These are phyloP conservation scores for Prionace glauca DNA, from an alignment of 2,797 vertebrate species.

Conservation along the genomic window DNA sequence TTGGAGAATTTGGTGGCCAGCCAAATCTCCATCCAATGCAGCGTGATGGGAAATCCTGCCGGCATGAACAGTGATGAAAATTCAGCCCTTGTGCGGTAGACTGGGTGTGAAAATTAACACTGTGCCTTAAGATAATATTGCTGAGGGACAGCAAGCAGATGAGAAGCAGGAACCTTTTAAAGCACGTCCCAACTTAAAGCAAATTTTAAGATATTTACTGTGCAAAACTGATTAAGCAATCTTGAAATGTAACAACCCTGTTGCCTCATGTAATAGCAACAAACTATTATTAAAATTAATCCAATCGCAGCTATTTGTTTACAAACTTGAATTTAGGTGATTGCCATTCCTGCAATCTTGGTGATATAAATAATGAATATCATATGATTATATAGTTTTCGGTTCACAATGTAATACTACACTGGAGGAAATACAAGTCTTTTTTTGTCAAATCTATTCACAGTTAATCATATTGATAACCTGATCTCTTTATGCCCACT, in stretches of 20 bases:
- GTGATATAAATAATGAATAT: background rate
- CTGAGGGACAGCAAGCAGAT: too few relatives aligned
- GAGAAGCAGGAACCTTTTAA: background rate
- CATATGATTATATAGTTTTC: background rate
- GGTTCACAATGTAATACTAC: background rate
- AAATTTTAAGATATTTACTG: background rate
- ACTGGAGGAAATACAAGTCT: background rate
- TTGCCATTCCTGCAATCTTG: background rate
- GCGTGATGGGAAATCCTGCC: too few relatives aligned
- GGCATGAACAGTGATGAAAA: too few relatives aligned
- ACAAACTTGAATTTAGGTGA: background rate
- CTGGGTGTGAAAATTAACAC: too few relatives aligned
- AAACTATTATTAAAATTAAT: constrained; percentile 13
- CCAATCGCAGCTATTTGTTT: background rate
- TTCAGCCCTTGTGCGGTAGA: too few relatives aligned
- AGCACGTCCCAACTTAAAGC: background rate
- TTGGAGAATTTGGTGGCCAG: too few relatives aligned
- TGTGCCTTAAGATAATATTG: too few relatives aligned
- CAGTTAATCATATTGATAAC: background rate
- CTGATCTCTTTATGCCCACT: background rate
- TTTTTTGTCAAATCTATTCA: background rate
- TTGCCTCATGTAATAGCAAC: background rate
- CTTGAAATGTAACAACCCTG: background rate
- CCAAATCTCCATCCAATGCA: too few relatives aligned
- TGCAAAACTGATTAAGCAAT: background rate